These are phyloP conservation scores for Caenorhabditis japonica DNA, from an alignment of 2,888 invertebrate genomes.

Conservation along the genomic window DNA sequence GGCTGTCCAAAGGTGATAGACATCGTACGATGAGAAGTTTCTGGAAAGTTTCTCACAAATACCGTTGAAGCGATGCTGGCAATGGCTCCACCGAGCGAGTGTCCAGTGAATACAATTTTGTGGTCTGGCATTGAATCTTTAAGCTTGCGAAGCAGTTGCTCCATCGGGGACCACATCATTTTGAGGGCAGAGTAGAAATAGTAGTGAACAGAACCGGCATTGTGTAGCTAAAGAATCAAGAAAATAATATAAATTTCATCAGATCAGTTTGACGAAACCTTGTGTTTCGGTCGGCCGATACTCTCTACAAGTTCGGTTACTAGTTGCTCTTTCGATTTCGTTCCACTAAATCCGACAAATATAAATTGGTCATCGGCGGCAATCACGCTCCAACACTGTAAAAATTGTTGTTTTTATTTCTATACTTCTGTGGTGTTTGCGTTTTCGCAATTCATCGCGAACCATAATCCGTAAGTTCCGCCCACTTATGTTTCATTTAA, in stretches of 20 bases:
- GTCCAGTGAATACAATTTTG: conserved; percentile 71
- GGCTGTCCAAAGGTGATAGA: conserved; percentile 75
- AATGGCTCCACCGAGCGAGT: conserved; percentile 73
- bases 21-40: conserved; percentile 25
- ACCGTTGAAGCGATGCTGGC: conserved; percentile 70
- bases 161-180: conserved; percentile 65
- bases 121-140: conserved; percentile 44
- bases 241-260: background rate
- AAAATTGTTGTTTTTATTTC: background rate
- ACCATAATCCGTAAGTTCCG: background rate
- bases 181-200: conserved; percentile 73
- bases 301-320: conserved; percentile 74
- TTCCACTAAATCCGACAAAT: conserved; percentile 73
- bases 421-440: background rate
- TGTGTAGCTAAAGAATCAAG: conserved; percentile 58
- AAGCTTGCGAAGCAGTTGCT: conserved; percentile 20
- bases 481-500: background rate
- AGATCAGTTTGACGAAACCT: conserved; percentile 33
- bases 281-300: conserved; percentile 68
- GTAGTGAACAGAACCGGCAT: conserved; percentile 73
- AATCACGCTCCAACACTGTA: conserved; percentile 74
- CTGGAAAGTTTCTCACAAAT: conserved; percentile 63
- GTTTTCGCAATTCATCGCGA: background rate
- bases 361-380: conserved; percentile 65
- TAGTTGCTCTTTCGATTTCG: conserved; percentile 69